These are phyloP conservation scores for Resseliella maxima DNA, from an alignment of 2,888 invertebrate genomes.

Conservation along the genomic window DNA sequence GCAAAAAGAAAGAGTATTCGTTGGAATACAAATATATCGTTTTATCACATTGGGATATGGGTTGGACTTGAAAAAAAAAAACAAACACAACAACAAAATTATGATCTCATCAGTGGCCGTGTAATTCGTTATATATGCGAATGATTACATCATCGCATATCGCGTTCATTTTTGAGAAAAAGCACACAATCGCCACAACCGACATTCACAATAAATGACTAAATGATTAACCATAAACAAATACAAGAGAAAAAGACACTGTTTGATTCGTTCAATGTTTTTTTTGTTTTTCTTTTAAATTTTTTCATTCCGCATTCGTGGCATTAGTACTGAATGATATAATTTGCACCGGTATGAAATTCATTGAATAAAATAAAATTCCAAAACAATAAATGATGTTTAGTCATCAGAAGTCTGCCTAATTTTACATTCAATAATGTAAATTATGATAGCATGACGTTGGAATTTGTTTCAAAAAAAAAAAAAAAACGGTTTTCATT, in stretches of 20 bases:
- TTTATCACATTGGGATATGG: neutral
- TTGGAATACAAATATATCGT: neutral
- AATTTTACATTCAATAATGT: neutral
- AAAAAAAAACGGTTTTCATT: neutral
- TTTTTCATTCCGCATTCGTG: too few species aligned
- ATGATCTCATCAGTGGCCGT: slow-evolving; percentile 19
- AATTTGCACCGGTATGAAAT: too few species aligned
- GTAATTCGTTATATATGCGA: neutral
- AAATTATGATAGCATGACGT: neutral
- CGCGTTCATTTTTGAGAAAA: neutral
- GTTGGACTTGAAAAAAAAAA: too few species aligned
- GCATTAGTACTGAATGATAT: too few species aligned
- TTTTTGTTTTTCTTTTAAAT: too few species aligned
- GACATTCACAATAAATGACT: slow-evolving; percentile 42
- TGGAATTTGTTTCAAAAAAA: neutral
- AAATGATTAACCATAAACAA: neutral
- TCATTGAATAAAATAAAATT: neutral
- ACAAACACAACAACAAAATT: neutral
- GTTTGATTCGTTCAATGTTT: neutral
- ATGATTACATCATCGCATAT: neutral
- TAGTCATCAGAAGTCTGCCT: neutral
- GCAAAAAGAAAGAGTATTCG: too few species aligned
- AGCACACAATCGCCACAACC: slow-evolving; percentile 10
- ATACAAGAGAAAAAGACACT: neutral
- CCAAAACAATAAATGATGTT: neutral